Base-by-base conservation (phyloP, 2,888 invertebrate genomes). In the Clepsis dumicolana region DNA sequence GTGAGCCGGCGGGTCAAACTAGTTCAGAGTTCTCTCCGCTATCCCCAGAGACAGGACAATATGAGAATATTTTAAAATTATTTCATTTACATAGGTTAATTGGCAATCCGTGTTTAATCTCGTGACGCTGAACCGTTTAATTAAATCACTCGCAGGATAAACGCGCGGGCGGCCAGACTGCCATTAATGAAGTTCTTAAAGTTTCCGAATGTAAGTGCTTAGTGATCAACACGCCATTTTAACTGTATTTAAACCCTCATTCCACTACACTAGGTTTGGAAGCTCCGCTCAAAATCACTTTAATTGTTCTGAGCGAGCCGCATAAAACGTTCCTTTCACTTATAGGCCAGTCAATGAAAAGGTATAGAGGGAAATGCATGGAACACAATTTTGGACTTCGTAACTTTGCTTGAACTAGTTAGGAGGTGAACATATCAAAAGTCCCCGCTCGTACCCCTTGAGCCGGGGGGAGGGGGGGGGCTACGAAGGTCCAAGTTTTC, bases 31-130 rank as follows among this genome's bases (percentile, higher is more conserved):
- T 81, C 81, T 80, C 82, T 79, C 80, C 66, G 76, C 75, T 79
- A 81, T 82, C 85, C 85, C 86, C 80, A 77, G 81, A 77, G 80
- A 75, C 75, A 74, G 80, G 77, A 76, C 77, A 70, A 77, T 72
- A 74, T 75, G 75, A 77, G 79, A 81, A 84, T 88, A 86, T 88
- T 87, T 86, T 86, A 83, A 86, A 88, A 86, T 88, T 83, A 88
- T 87, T 87, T 80, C 82, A 87, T 88, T 87, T 85, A 80, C 85
- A 85, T 85, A 83, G 81, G 84, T 84, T 83, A 86, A 87, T 84
- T 82, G 82, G 64, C 75, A 80, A 78, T 79, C 81, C 81, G 80
- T 80, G 78, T 77, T 77, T 69, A 68, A 68, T 67, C 67, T 70
- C 67, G 71, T 67, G 64, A 75, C 75, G 76, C 75, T 75, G 78